phyloP scores from a whole-genome alignment of 2,113 vertebrate species.

The Hydropotes inermis region DNA sequence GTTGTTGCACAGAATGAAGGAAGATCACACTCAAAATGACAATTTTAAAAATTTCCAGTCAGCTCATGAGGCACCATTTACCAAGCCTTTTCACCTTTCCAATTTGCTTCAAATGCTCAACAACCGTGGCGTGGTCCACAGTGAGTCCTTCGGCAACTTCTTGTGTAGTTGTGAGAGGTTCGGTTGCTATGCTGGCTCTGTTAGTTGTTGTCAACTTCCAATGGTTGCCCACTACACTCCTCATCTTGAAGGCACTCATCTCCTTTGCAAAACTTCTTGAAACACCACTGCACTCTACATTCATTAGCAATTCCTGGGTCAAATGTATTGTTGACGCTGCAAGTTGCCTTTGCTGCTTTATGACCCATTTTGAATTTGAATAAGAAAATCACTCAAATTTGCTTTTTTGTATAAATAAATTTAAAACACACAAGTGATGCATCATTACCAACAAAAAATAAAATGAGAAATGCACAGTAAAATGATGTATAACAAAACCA shows the following conservation, averaged over 20 bases:
- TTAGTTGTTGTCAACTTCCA: not conserved
- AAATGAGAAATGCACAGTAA: not conserved
- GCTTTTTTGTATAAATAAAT: not conserved
- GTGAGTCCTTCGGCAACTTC: fast-evolving
- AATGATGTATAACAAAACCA: not conserved
- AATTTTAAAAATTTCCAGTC: not conserved
- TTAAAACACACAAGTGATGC: not conserved
- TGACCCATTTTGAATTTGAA: not conserved
- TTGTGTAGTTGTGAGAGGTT: not conserved
- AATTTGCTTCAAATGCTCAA: not conserved
- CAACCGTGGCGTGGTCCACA: not conserved
- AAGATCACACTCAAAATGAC: not conserved
- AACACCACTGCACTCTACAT: not conserved
- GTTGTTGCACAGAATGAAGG: not conserved
- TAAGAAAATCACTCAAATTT: not conserved
- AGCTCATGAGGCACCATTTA: not conserved
- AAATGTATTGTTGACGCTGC: not conserved
- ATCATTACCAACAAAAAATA: not conserved
- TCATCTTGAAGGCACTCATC: not conserved
- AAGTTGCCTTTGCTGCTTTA: not conserved
- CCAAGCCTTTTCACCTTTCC: not conserved
- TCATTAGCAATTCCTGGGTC: not conserved
- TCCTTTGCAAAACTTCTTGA: not conserved
- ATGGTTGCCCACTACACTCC: not conserved
- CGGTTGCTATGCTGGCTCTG: not conserved